phyloP scores from a whole-genome alignment of 2,888 invertebrate species.

The Anthophora plumipes region DNA sequence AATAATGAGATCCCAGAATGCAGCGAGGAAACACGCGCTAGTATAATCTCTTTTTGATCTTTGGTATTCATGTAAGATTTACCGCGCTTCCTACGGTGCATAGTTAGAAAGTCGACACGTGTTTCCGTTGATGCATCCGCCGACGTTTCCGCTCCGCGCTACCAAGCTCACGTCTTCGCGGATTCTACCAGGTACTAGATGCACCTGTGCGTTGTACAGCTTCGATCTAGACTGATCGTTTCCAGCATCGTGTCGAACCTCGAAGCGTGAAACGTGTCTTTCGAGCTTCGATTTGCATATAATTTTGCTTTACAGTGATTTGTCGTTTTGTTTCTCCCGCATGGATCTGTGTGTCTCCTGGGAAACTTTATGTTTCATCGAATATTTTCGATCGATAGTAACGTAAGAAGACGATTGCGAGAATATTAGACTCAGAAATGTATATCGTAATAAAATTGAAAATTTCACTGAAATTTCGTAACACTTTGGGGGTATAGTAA shows the following conservation, averaged over 20 bases:
- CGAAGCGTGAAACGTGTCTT: constrained; percentile 15
- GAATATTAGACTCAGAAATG: too few species aligned
- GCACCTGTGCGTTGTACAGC: constrained; percentile 24
- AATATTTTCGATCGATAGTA: too few species aligned
- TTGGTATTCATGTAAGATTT: constrained; percentile 48
- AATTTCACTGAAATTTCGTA: too few species aligned
- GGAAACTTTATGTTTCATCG: too few species aligned
- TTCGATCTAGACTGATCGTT: constrained; percentile 34
- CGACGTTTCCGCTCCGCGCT: constrained; percentile 47
- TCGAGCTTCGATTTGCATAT: constrained; percentile 36
- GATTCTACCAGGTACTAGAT: constrained; percentile 3
- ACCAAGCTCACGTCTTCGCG: constrained; percentile 27
- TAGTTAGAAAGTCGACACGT: constrained; percentile 56
- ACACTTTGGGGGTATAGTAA: too few species aligned
- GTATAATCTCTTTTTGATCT: constrained; percentile 37
- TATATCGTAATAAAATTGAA: too few species aligned
- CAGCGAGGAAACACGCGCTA: constrained; percentile 4
- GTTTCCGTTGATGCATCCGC: constrained; percentile 51
- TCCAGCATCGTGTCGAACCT: constrained; percentile 47
- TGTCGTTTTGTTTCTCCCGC: not conserved
- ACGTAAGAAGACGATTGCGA: too few species aligned
- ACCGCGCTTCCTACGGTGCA: constrained; percentile 30
- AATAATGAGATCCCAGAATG: not conserved
- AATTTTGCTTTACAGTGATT: constrained; percentile 20
- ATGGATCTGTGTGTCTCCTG: not conserved